Evolutionary conservation across 2,888 invertebrate species (phyloP).

Genomic region (Dynastes tityus): DNA sequence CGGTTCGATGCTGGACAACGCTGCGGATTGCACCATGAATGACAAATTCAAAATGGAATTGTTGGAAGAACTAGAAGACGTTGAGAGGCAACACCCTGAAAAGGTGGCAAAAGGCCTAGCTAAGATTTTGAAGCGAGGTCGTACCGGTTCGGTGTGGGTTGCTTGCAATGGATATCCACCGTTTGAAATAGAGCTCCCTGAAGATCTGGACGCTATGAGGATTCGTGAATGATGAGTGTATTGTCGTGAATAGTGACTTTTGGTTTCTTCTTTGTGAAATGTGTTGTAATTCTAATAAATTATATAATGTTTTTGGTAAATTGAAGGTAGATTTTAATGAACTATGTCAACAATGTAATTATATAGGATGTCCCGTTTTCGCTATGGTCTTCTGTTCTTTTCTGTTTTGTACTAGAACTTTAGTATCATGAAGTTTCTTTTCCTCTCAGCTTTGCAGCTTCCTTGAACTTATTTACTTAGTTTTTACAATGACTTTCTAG

Average conservation of each 20-base stretch:
- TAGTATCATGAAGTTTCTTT: no score
- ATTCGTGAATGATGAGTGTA: not conserved
- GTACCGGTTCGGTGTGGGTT: conserved; percentile 73
- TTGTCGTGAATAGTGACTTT: not conserved
- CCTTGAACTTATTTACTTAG: no score
- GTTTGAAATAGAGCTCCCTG: conserved; percentile 66
- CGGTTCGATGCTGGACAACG: conserved; percentile 66
- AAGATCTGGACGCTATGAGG: conserved; percentile 41
- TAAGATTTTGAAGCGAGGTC: conserved; percentile 67
- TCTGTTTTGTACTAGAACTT: no score
- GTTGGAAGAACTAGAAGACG: conserved; percentile 61
- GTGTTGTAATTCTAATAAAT: no score
- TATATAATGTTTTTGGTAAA: no score
- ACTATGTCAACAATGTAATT: no score
- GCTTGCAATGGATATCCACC: conserved; percentile 70
- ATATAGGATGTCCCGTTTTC: no score
- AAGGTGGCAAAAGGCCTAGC: conserved; percentile 67
- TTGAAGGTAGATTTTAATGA: no score
- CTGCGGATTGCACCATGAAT: conserved; percentile 61
- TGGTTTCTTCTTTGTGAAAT: no score
- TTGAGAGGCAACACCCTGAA: conserved; percentile 57
- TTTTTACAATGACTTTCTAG: no score
- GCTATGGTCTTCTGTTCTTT: no score
- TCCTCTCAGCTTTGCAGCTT: no score
- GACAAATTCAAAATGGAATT: conserved; percentile 63